A percentile compares a stretch with the other conserved stretches of the same genome.
Evolutionary conservation across 2,113 vertebrate genomes (phyloP).

Genomic region (Ifrita kowaldi): DNA sequence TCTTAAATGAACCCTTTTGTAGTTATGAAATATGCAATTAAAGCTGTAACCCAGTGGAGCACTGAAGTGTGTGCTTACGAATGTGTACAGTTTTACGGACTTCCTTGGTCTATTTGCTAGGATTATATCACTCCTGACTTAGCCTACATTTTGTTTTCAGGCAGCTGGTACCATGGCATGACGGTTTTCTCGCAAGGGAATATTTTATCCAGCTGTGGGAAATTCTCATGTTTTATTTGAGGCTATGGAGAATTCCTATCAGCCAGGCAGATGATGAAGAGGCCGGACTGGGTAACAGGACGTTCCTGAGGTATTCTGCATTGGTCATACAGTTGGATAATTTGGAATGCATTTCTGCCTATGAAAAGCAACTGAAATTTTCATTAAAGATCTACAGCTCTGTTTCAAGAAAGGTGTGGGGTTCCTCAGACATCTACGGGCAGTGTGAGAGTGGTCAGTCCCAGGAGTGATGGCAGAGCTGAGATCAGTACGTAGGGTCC

Average conservation of each 20-base stretch:
- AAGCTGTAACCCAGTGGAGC: not conserved
- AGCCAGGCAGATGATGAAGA: not conserved
- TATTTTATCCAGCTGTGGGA: not conserved
- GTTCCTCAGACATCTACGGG: not conserved
- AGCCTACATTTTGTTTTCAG: not conserved
- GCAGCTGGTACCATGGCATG: not conserved
- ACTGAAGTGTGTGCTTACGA: not conserved
- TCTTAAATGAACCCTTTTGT: constrained; percentile 11
- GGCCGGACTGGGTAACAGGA: not conserved
- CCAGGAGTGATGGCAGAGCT: not conserved
- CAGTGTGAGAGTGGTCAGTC: not conserved
- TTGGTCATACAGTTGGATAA: not conserved
- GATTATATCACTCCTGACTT: not conserved
- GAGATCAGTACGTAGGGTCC: fast-evolving
- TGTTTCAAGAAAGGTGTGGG: not conserved
- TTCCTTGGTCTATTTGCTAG: not conserved
- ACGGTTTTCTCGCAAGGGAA: not conserved
- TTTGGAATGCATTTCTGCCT: not conserved
- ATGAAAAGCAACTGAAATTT: not conserved
- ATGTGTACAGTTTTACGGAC: not conserved
- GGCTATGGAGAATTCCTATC: not conserved
- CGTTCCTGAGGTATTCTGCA: not conserved
- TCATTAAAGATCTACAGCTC: not conserved
- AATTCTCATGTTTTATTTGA: not conserved
- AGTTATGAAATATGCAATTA: constrained; percentile 22